These are phyloP conservation scores for Chrysolina haemoptera DNA, from an alignment of 2,888 invertebrate species.

Conservation along the genomic window DNA sequence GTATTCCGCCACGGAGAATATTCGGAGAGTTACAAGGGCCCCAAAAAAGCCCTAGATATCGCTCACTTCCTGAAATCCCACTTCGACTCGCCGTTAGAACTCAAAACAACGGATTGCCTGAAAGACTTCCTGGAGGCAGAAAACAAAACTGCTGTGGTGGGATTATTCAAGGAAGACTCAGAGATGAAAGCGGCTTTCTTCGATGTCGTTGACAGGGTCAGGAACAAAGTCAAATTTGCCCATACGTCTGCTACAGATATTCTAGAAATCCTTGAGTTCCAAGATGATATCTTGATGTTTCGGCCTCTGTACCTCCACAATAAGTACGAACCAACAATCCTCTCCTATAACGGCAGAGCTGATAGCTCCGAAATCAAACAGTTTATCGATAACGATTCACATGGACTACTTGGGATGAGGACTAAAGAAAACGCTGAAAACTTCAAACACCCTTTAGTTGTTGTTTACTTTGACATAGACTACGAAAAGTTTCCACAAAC, in stretches of 20 bases:
- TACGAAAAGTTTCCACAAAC: neutral
- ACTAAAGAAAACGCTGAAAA: neutral
- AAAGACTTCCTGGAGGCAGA: neutral
- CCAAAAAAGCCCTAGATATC: neutral
- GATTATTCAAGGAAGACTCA: neutral
- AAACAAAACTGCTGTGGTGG: neutral
- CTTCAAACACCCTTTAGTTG: neutral
- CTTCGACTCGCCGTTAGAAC: neutral
- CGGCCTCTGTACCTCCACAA: neutral
- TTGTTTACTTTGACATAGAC: slow-evolving; percentile 3
- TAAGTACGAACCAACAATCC: neutral
- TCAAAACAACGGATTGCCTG: neutral
- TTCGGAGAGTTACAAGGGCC: neutral
- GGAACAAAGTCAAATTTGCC: neutral
- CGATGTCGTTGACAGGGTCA: neutral
- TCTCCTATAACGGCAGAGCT: neutral
- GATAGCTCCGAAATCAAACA: neutral
- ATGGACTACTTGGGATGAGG: neutral
- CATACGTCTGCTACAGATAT: neutral
- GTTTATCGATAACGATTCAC: neutral
- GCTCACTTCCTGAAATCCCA: neutral
- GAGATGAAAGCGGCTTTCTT: neutral
- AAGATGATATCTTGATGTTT: neutral
- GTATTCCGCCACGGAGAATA: neutral
- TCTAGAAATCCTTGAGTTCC: neutral